These are phyloP conservation scores for Onychomys torridus DNA, from an alignment of 2,797 vertebrate species.

Conservation along the genomic window DNA sequence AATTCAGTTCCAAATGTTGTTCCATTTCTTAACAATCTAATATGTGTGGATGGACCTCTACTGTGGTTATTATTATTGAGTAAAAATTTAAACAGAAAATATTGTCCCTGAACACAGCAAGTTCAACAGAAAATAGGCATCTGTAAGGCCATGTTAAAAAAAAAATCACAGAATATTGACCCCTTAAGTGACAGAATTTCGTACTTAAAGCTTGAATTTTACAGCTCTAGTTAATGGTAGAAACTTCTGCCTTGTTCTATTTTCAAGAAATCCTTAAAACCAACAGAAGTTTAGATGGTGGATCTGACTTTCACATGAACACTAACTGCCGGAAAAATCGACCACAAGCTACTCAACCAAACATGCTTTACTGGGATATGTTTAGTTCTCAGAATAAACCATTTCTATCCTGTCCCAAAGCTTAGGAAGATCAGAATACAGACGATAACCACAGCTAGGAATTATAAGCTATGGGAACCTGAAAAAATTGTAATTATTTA, in stretches of 20 bases:
- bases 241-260: background rate
- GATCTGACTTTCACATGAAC: conserved; percentile 19
- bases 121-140: conserved; percentile 11
- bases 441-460: conserved; percentile 70
- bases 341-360: background rate
- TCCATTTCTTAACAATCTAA: background rate
- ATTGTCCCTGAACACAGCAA: background rate
- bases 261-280: background rate
- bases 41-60: background rate
- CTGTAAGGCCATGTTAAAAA: background rate
- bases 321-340: background rate
- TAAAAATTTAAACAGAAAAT: conserved; percentile 42
- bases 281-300: background rate
- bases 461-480: conserved; percentile 77
- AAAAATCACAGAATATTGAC: background rate
- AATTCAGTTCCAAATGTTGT: conserved; percentile 28
- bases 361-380: background rate
- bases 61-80: background rate
- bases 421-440: conserved; percentile 43
- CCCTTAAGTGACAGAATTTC: background rate
- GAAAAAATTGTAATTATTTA: conserved; percentile 81
- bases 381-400: background rate
- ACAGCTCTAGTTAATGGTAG: background rate
- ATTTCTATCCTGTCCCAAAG: conserved; percentile 58
- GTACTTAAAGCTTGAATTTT: background rate